phyloP scores from a whole-genome alignment of 1,140 invertebrate species.

The Campodea augens region DNA sequence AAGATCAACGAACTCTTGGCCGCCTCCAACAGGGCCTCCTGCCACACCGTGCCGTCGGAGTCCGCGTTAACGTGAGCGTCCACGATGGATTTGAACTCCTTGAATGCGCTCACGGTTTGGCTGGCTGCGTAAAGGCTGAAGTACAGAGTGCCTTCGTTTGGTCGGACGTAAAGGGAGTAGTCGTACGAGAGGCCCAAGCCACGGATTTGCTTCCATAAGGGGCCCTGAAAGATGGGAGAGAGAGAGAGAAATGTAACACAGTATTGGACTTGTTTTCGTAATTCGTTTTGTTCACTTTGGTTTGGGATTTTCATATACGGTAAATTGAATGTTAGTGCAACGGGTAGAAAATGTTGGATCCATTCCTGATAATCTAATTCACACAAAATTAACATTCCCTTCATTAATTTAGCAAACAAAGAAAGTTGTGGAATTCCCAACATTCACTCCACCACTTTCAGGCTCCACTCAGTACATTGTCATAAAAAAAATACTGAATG shows the following conservation, averaged over 20 bases:
- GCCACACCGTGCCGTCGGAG: constrained; percentile 43
- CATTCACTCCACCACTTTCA: too few relatives aligned
- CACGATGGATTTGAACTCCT: constrained; percentile 49
- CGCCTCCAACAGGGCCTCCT: constrained; percentile 51
- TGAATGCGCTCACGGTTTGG: constrained; percentile 53
- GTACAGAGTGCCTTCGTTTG: constrained; percentile 47
- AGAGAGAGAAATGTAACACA: neutral
- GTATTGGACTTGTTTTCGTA: neutral
- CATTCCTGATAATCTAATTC: neutral
- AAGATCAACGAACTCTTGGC: constrained; percentile 68
- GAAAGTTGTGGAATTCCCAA: too few relatives aligned
- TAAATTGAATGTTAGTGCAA: neutral
- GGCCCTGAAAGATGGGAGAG: constrained; percentile 36
- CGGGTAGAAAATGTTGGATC: neutral
- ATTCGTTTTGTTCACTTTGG: neutral
- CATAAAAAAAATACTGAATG: too few relatives aligned
- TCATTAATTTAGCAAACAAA: neutral
- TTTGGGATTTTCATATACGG: neutral
- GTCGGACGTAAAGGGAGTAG: constrained; percentile 38
- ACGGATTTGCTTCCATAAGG: constrained; percentile 67
- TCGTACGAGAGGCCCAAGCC: constrained; percentile 69
- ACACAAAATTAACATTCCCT: neutral
- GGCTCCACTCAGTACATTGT: too few relatives aligned
- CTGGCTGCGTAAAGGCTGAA: constrained; percentile 52
- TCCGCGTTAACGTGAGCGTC: constrained; percentile 28